Conservation (phyloP, 2,113 vertebrate genomes). For the Aegithalos caudatus region DNA sequence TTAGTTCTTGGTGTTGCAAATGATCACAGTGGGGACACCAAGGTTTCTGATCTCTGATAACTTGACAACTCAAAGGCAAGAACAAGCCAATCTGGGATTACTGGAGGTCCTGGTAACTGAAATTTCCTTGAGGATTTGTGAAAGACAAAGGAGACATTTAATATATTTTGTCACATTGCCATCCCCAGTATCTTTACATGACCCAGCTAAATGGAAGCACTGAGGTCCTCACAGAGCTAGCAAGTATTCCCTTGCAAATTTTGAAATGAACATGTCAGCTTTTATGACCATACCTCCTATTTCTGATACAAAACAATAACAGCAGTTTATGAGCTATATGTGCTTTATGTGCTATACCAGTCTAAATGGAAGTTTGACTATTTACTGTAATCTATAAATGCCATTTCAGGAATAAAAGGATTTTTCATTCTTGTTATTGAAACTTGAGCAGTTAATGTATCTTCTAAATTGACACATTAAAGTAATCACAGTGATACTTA, state of each 20-base stretch:
- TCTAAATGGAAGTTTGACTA: neutral
- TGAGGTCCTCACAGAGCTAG: neutral
- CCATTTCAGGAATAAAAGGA: neutral
- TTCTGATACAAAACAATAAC: neutral
- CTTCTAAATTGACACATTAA: neutral
- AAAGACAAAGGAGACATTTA: neutral
- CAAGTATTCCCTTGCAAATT: neutral
- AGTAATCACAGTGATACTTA: neutral
- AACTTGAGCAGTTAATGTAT: neutral
- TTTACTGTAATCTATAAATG: neutral
- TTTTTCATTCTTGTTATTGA: neutral
- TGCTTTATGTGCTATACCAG: neutral
- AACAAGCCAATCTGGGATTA: neutral
- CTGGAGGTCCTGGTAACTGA: neutral
- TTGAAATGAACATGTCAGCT: neutral
- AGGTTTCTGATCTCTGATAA: neutral
- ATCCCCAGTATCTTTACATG: neutral
- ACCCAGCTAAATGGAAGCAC: neutral
- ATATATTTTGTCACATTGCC: neutral
- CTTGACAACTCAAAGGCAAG: neutral
- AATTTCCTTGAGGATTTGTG: neutral
- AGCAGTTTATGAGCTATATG: neutral
- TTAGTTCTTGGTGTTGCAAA: neutral
- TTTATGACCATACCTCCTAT: neutral
- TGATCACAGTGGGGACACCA: fast-evolving